phyloP scores from a whole-genome alignment of 2,797 vertebrate species.

The Poecilia gillii region DNA sequence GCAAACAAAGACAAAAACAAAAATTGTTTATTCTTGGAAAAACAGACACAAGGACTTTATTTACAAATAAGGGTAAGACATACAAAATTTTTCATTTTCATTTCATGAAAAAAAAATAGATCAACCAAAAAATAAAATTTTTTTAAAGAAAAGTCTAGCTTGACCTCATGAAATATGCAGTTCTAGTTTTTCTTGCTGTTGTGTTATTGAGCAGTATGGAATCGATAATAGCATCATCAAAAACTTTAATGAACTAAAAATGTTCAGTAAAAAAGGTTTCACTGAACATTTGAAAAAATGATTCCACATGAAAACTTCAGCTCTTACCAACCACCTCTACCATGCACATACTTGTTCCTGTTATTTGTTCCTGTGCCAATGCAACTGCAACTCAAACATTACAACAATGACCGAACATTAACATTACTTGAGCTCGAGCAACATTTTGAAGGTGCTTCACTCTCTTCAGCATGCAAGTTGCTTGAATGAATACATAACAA shows the following conservation, averaged over 20 bases:
- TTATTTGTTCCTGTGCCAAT: neutral
- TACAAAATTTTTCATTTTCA: no score
- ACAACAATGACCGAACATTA: neutral
- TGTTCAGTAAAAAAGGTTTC: neutral
- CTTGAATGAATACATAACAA: neutral
- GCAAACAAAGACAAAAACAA: neutral
- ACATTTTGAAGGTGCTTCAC: neutral
- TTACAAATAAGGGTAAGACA: neutral
- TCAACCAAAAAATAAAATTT: no score
- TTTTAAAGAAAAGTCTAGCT: no score
- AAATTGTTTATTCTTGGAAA: neutral
- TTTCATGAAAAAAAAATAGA: no score
- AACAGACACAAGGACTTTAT: neutral
- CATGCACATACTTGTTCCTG: neutral
- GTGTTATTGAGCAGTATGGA: no score
- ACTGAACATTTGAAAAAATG: neutral
- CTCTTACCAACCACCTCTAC: neutral
- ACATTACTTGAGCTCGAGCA: neutral
- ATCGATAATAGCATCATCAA: no score
- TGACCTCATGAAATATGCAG: no score
- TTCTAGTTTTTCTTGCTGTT: no score
- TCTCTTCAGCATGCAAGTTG: neutral
- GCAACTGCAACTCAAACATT: neutral
- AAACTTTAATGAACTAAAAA: neutral
- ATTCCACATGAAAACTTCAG: neutral